Evolutionary conservation across 2,888 invertebrate genomes (phyloP).

Genomic region (Arge pagana): DNA sequence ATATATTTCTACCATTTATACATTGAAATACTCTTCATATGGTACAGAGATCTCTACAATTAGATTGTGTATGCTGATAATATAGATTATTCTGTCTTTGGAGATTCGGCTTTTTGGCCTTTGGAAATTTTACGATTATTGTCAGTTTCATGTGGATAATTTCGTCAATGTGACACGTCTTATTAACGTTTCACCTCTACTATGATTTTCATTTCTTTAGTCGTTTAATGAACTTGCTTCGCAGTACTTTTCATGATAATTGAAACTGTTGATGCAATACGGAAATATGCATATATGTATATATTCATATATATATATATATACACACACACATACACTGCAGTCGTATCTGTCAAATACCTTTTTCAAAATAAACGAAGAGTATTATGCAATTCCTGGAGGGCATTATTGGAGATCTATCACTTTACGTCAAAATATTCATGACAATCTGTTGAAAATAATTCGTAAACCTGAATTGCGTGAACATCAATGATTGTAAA

Average conservation of each 20-base stretch:
- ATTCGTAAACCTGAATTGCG: too few relatives aligned
- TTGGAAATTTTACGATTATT: slow-evolving; percentile 10
- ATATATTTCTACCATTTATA: neutral
- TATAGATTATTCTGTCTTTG: slow-evolving; percentile 10
- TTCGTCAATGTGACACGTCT: neutral
- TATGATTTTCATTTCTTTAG: neutral
- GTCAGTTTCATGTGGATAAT: slow-evolving; percentile 1
- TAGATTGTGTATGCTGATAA: slow-evolving; percentile 3
- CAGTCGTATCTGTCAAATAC: too few relatives aligned
- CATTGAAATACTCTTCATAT: too few relatives aligned
- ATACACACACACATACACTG: neutral
- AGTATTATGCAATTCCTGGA: too few relatives aligned
- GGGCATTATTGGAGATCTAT: too few relatives aligned
- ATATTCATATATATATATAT: neutral
- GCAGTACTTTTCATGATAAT: neutral
- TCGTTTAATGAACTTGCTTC: neutral
- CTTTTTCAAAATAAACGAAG: too few relatives aligned
- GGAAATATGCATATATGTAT: neutral
- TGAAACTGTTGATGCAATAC: slow-evolving; percentile 7
- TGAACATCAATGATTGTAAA: too few relatives aligned
- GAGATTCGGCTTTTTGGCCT: slow-evolving; percentile 3
- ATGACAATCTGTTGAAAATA: too few relatives aligned
- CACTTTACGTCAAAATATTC: too few relatives aligned
- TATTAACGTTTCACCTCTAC: too few relatives aligned
- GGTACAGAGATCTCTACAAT: neutral